Evolutionary conservation across 2,113 vertebrate species (phyloP).

Genomic region (Salvelinus alpinus): DNA sequence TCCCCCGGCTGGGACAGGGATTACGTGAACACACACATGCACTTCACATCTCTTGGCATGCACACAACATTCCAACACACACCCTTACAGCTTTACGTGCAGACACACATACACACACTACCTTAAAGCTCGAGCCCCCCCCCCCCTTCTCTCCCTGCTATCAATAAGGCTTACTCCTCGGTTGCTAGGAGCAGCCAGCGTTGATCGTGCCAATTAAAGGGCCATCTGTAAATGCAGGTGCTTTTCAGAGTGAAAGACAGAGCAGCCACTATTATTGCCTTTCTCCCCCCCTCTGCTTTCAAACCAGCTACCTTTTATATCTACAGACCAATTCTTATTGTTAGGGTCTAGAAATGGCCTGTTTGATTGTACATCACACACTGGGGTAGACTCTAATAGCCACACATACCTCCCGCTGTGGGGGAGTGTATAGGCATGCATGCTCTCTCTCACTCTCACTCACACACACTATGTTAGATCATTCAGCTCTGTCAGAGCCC

Average conservation of each 20-base stretch:
- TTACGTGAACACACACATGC: background rate
- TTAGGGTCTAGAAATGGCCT: background rate
- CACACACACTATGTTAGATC: slow-evolving; percentile 18
- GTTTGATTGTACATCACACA: background rate
- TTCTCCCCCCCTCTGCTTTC: background rate
- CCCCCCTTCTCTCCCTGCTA: background rate
- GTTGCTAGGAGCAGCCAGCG: slow-evolving; percentile 5
- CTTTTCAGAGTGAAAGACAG: background rate
- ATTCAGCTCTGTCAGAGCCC: slow-evolving; percentile 26
- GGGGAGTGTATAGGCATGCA: background rate
- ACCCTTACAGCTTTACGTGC: background rate
- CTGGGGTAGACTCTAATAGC: background rate
- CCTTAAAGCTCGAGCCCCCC: no score
- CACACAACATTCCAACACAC: background rate
- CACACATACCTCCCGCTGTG: background rate
- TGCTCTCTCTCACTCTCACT: background rate
- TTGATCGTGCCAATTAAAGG: background rate
- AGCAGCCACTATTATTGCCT: background rate
- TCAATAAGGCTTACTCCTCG: background rate
- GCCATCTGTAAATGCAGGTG: background rate
- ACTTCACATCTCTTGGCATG: background rate
- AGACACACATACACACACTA: background rate
- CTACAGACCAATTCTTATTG: background rate
- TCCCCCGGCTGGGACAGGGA: background rate
- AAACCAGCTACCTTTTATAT: background rate